Evolutionary conservation across 1,140 invertebrate species (phyloP).

Genomic region (Scaptomyza graminum): DNA sequence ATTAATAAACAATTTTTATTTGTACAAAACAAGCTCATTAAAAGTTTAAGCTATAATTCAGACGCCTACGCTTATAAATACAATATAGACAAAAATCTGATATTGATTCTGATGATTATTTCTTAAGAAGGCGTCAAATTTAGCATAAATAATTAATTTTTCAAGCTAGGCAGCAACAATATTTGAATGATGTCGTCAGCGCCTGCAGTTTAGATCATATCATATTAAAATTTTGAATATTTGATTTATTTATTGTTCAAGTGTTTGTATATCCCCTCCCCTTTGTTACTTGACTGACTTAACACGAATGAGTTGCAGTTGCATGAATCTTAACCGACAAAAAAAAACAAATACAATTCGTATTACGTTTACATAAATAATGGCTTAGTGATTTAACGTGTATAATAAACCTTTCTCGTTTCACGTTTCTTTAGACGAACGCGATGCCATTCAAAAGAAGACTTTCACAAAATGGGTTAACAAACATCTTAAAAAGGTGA

Average conservation of each 20-base stretch:
- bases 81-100: slow-evolving; percentile 24
- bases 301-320: slow-evolving; percentile 38
- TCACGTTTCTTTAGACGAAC: slow-evolving; percentile 92
- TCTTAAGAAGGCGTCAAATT: slow-evolving; percentile 49
- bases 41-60: slow-evolving; percentile 57
- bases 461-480: slow-evolving; percentile 99
- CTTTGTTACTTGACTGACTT: slow-evolving; percentile 9
- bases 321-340: slow-evolving; percentile 55
- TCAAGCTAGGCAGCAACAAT: slow-evolving; percentile 16
- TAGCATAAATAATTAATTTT: slow-evolving; percentile 53
- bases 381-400: slow-evolving; percentile 6
- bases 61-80: slow-evolving; percentile 42
- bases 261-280: neutral
- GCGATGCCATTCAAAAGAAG: slow-evolving; percentile 99
- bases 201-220: slow-evolving; percentile 48
- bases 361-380: slow-evolving; percentile 6
- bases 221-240: slow-evolving; percentile 8
- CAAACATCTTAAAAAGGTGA: slow-evolving; percentile 99
- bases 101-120: slow-evolving; percentile 16
- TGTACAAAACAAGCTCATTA: slow-evolving; percentile 65
- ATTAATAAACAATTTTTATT: slow-evolving; percentile 38
- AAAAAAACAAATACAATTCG: neutral
- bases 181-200: slow-evolving; percentile 43
- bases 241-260: neutral
- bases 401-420: slow-evolving; percentile 52